Evolutionary conservation across 2,797 vertebrate genomes (phyloP).

Genomic region (Neoniphon sammara): DNA sequence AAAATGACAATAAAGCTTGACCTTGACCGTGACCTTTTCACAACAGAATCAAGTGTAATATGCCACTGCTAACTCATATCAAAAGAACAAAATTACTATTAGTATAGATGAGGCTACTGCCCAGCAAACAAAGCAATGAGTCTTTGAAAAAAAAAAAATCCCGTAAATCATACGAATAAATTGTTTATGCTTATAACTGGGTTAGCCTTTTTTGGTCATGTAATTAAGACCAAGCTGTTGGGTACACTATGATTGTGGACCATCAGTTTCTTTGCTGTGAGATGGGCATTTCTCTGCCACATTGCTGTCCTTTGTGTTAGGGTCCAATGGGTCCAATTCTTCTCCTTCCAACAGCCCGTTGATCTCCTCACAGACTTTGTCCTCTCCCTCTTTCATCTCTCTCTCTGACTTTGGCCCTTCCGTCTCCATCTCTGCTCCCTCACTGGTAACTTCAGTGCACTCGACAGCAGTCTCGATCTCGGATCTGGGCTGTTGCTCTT

Average conservation of each 20-base stretch:
- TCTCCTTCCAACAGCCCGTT: slow-evolving; percentile 17
- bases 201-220: not conserved
- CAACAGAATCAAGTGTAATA: too few species aligned
- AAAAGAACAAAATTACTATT: not conserved
- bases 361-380: not conserved
- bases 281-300: slow-evolving; percentile 9
- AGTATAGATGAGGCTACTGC: not conserved
- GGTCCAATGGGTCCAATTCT: not conserved
- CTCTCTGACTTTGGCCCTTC: not conserved
- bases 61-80: too few species aligned
- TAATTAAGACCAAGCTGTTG: not conserved
- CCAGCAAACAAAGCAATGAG: not conserved
- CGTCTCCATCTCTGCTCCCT: not conserved
- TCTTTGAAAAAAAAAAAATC: slow-evolving; percentile 6
- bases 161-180: not conserved
- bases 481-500: slow-evolving; percentile 16
- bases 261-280: not conserved
- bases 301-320: slow-evolving; percentile 11
- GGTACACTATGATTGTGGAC: not conserved
- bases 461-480: slow-evolving; percentile 27
- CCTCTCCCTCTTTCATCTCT: slow-evolving; percentile 6
- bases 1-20: too few species aligned
- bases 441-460: slow-evolving; percentile 9
- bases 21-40: too few species aligned
- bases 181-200: not conserved